Conservation (phyloP, 2,888 invertebrate species). For the Chorisops tibialis region DNA sequence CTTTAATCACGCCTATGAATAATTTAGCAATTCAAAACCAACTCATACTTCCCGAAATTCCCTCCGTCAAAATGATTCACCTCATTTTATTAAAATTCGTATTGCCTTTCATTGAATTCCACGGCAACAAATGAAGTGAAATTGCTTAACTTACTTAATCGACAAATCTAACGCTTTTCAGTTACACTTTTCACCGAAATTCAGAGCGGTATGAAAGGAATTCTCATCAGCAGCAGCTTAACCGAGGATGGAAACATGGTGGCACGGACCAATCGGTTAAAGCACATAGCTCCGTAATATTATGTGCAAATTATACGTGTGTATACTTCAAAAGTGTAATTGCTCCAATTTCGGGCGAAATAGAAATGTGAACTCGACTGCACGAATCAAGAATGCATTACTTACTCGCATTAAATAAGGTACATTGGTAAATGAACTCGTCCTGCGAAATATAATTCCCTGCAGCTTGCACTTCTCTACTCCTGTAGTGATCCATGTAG, state of each 20-base stretch:
- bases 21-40: too few species aligned
- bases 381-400: neutral
- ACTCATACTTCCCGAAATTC: too few species aligned
- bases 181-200: neutral
- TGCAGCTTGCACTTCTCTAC: neutral
- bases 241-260: too few species aligned
- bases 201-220: constrained; percentile 17
- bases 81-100: constrained; percentile 21
- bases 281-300: too few species aligned
- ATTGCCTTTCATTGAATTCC: neutral
- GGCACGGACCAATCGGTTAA: too few species aligned
- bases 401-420: neutral
- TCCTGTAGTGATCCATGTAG: constrained; percentile 7
- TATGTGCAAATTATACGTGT: too few species aligned
- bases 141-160: constrained; percentile 11
- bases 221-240: neutral
- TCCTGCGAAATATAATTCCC: neutral
- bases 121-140: constrained; percentile 21
- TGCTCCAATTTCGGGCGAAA: constrained; percentile 23
- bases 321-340: constrained; percentile 18
- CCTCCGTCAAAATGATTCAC: constrained; percentile 13
- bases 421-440: neutral
- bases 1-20: too few species aligned
- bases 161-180: constrained; percentile 8
- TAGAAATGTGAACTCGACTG: neutral